These are phyloP conservation scores for Harpagifer antarcticus DNA, from an alignment of 2,797 vertebrate species.

Conservation along the genomic window DNA sequence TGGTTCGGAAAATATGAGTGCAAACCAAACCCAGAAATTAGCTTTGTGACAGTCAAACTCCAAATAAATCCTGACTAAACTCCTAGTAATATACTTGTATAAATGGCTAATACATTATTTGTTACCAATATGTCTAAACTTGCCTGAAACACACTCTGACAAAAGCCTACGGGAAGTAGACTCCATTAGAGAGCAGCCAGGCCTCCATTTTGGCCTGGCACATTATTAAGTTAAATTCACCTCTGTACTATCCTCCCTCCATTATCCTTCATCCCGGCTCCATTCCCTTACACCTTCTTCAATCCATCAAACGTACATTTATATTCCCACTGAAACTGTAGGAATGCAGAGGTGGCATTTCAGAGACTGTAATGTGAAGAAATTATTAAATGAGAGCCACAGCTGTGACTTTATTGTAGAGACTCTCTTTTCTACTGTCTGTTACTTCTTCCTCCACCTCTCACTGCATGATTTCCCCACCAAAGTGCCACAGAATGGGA, in stretches of 20 bases:
- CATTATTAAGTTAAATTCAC: slow-evolving; percentile 16
- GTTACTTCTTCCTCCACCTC: slow-evolving; percentile 32
- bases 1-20: slow-evolving; percentile 60
- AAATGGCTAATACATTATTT: slow-evolving; percentile 54
- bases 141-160: slow-evolving; percentile 20
- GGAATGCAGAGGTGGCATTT: slow-evolving; percentile 69
- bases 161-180: background rate
- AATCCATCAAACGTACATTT: slow-evolving; percentile 13
- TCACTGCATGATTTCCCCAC: slow-evolving; percentile 9
- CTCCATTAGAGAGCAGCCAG: slow-evolving; percentile 11
- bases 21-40: slow-evolving; percentile 59
- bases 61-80: slow-evolving; percentile 61
- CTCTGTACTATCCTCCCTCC: slow-evolving; percentile 9
- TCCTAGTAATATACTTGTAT: slow-evolving; percentile 49
- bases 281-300: slow-evolving; percentile 15
- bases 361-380: slow-evolving; percentile 40
- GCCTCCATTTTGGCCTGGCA: slow-evolving; percentile 2
- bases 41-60: slow-evolving; percentile 44
- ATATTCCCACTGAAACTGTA: slow-evolving; percentile 45
- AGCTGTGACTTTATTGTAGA: slow-evolving; percentile 54
- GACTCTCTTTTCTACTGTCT: slow-evolving; percentile 42
- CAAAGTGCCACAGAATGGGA: slow-evolving; percentile 31
- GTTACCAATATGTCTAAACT: slow-evolving; percentile 46
- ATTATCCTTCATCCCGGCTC: slow-evolving; percentile 38
- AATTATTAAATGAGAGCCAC: slow-evolving; percentile 65